phyloP scores from a whole-genome alignment of 2,113 vertebrate genomes.

The Poecilia latipinna region DNA sequence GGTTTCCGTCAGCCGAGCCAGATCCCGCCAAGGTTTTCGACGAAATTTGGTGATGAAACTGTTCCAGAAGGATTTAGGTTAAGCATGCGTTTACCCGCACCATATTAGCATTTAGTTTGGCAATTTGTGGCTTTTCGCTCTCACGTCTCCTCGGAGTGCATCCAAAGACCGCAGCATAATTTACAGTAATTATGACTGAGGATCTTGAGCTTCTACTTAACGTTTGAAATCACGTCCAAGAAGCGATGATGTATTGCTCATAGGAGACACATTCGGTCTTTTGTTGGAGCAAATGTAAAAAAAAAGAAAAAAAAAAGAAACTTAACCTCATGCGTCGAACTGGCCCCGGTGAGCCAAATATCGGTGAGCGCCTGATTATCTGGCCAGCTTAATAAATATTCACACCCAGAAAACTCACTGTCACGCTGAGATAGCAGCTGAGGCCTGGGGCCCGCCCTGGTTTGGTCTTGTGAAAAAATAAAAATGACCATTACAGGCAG shows the following conservation, averaged over 20 bases:
- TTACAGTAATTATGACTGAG: conserved; percentile 18
- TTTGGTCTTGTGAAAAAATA: conserved; percentile 10
- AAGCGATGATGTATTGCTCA: conserved; percentile 23
- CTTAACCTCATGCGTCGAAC: conserved; percentile 36
- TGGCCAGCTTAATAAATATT: conserved; percentile 71
- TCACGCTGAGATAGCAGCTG: conserved; percentile 70
- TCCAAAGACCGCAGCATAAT: conserved; percentile 15
- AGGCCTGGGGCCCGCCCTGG: conserved; percentile 44
- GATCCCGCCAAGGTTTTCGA: conserved; percentile 36
- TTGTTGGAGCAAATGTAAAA: conserved; percentile 47
- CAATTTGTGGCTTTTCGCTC: conserved; percentile 13
- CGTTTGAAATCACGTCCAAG: conserved; percentile 24
- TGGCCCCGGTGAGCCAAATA: conserved; percentile 60
- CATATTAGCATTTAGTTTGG: conserved; percentile 17
- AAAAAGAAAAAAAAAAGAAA: conserved; percentile 57
- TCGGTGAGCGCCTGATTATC: conserved; percentile 53
- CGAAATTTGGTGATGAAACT: conserved; percentile 39
- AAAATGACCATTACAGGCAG: no score
- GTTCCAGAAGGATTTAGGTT: conserved; percentile 27
- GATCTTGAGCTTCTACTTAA: conserved; percentile 21
- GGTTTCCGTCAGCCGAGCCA: conserved; percentile 38
- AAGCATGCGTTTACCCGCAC: neutral
- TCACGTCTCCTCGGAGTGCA: conserved; percentile 13
- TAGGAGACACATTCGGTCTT: conserved; percentile 33
- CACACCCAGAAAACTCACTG: conserved; percentile 60